Percentiles rank a stretch among this genome's conserved stretches.
Evolutionary conservation across 2,888 invertebrate genomes (phyloP).

Genomic region (Drosophila ustulata): DNA sequence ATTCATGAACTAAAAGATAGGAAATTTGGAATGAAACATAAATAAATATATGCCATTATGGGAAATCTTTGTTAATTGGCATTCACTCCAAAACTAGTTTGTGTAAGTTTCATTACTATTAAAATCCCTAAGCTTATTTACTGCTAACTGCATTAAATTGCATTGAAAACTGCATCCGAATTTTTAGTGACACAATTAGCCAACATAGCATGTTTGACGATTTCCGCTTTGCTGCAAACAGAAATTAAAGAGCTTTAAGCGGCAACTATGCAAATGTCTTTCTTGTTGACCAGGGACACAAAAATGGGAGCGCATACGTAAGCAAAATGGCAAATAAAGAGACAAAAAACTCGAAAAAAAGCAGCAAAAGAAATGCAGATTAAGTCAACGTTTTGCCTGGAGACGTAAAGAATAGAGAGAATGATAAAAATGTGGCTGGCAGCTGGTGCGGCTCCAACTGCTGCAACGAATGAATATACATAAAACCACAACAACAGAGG

Average conservation of each 20-base stretch:
- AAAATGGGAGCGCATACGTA: slow-evolving; percentile 48
- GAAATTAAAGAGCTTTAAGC: slow-evolving; percentile 11
- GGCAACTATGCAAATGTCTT: slow-evolving; percentile 59
- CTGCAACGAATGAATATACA: slow-evolving; percentile 18
- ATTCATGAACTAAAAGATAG: no score
- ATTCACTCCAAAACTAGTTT: no score
- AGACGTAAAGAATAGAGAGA: slow-evolving; percentile 19
- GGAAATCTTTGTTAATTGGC: no score
- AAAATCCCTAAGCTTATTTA: neutral
- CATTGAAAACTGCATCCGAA: neutral
- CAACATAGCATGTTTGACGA: neutral
- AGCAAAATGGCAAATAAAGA: slow-evolving; percentile 33
- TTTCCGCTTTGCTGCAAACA: slow-evolving; percentile 6
- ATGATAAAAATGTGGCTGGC: slow-evolving; percentile 57
- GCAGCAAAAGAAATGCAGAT: slow-evolving; percentile 68
- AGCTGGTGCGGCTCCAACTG: slow-evolving; percentile 38
- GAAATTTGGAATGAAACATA: no score
- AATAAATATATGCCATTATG: no score
- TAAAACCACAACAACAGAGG: slow-evolving; percentile 26
- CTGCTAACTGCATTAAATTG: neutral
- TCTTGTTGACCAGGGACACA: slow-evolving; percentile 47
- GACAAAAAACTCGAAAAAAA: slow-evolving; percentile 11
- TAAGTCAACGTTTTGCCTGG: slow-evolving; percentile 67
- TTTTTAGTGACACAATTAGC: slow-evolving; percentile 16
- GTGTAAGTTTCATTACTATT: no score